Base-by-base conservation (phyloP, 2,888 invertebrate genomes). In the Cryptops parisi region DNA sequence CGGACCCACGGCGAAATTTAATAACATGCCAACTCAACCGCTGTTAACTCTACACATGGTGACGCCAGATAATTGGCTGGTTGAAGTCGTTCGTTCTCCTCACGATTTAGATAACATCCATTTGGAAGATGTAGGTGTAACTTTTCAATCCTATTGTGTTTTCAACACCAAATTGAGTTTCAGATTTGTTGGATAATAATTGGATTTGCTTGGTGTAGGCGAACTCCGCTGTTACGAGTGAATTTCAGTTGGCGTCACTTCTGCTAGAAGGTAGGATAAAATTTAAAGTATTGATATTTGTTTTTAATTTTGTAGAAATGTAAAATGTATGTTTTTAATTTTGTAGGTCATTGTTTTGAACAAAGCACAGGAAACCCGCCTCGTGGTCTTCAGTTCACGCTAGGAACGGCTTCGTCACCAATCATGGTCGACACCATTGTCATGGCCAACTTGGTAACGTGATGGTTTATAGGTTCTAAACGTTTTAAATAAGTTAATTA, bases 101-200 rank as follows among this genome's bases (percentile, higher is more conserved):
- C 89, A 96, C 68, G 97, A 97, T 72, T 76, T 98, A 62, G 98
- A 98, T 68, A 99, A 99, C 66, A 96, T 99, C 57, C 80, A 91
- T 56, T 73, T 98, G 57, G 86, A 89, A 58, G 89, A 93, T 68
- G 91, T 96, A 45, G n/a, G n/a, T n/a, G n/a, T n/a, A n/a, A n/a
- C n/a, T n/a, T n/a, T n/a, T n/a, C n/a, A n/a, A n/a, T n/a, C n/a
- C n/a, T n/a, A n/a, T n/a, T n/a, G n/a, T n/a, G n/a, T n/a, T n/a
- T n/a, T n/a, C n/a, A n/a, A n/a, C n/a, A n/a, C n/a, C n/a, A n/a
- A n/a, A n/a, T n/a, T n/a, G n/a, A n/a, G n/a, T n/a, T n/a, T n/a
- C n/a, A n/a, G n/a, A n/a, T n/a, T n/a, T n/a, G n/a, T n/a, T n/a
- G n/a, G n/a, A n/a, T n/a, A n/a, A n/a, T n/a, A n/a, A n/a, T n/a